These are phyloP conservation scores for Nezara viridula DNA, from an alignment of 2,888 invertebrate species.

Conservation along the genomic window DNA sequence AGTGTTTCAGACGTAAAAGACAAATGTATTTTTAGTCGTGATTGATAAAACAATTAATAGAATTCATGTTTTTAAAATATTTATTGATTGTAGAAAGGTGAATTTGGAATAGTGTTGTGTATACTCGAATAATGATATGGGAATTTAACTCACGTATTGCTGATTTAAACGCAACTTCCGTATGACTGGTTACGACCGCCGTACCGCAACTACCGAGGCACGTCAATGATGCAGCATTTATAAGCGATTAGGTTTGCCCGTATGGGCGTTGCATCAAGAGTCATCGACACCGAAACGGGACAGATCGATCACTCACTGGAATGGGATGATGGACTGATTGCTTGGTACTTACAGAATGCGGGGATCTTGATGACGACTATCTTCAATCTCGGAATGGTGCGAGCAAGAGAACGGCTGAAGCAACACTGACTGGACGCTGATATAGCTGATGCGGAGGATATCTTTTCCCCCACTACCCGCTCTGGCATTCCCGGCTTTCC, in stretches of 20 bases:
- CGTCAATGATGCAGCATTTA: background rate
- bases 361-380: background rate
- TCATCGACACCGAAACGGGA: slow-evolving; percentile 33
- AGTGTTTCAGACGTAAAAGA: background rate
- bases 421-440: slow-evolving; percentile 31
- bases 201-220: background rate
- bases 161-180: background rate
- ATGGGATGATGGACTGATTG: background rate
- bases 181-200: background rate
- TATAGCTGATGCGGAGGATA: background rate
- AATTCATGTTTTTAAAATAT: no score
- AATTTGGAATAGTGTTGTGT: no score
- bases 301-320: slow-evolving; percentile 8
- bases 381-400: no score
- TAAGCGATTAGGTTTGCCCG: slow-evolving; percentile 5
- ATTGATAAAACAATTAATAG: no score
- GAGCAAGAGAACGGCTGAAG: background rate
- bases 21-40: no score
- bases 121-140: background rate
- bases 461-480: background rate
- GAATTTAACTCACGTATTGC: background rate
- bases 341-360: slow-evolving; percentile 45
- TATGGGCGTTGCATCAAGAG: background rate
- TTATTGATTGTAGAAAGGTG: no score
- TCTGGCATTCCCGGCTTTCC: background rate